Base-by-base conservation (phyloP, 2,113 vertebrate genomes). In the Myiagra hebetior region DNA sequence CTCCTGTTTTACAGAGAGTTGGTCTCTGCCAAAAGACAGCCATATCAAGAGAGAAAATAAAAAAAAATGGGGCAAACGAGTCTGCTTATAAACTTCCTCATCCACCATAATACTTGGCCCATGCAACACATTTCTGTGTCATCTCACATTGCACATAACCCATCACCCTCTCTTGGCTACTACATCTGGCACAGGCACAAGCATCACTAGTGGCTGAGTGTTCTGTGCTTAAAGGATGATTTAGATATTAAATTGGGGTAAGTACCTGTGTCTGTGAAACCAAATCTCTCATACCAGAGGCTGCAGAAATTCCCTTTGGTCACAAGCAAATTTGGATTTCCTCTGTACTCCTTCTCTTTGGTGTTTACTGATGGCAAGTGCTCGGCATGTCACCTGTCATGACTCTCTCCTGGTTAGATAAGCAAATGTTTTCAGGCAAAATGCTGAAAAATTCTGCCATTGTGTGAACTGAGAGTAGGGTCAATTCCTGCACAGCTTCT, bases 91-190 rank as follows among this genome's bases (percentile, higher is more conserved):
- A 57, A 7, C 39, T 68, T 75, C 17, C 10, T 26, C 30, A 68
- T 53, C 23, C 5, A 7, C 10, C 7, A 4, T 23, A 67, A 35
- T 23, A 39, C 15, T 39, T 72, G 12, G 13, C 28, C 10, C 13
- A 13, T n/a, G 42, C 0, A 1, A 41, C 30, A 49, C 0, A 0
- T 23, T 68, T 70, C 33, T 49, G 10, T 52, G 31, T 42, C 35
- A 26, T 79, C 30, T 62, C 42, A 57, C 0, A 0, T 27, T 85
- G 11, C 19, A 56, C 4, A 1, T 27, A 24, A 33, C 15, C 21
- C 47, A 21, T 41, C 28, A 31, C 24, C 5, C 13, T 74, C 16
- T 60, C 24, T 64, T 47, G 37, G 13, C 39, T 72, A 19, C 20
- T 42, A 9, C 23, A 13, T 63, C 50, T 63, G 17, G 15, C 23